Base-by-base conservation (phyloP, 2,888 invertebrate species). In the Ptilodon capucinus region DNA sequence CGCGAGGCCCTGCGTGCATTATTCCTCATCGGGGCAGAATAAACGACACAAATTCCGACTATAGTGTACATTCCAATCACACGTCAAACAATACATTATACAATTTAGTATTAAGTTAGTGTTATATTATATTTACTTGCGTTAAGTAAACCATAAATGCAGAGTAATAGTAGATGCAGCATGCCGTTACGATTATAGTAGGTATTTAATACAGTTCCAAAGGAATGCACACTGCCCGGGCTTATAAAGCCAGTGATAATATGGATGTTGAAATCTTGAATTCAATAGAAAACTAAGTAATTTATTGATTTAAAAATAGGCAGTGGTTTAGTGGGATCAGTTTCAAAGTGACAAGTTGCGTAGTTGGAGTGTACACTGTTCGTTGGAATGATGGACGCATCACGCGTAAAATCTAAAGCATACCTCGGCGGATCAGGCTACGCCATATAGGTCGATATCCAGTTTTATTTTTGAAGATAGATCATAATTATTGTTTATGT, bases 351-450 rank as follows among this genome's bases (percentile, higher is more conserved):
- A 50, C 32, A 43, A 48, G 16, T 48, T 44, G 46, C 17, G 42
- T 54, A 42, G 54, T 72, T 74, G 76, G 77, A 76, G 77, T 78
- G 79, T 79, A 76, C 75, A 76, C 75, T 77, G 61, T 54, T 54
- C 43, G 48, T 49, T 53, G 52, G 55, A 60, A 47, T 30, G 40
- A 46, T 41, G 34, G n/a, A n/a, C 18, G 39, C 60, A 53, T 60
- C 53, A 46, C 41, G 57, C 62, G 53, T 60, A 51, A 58, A 64
- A 51, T 46, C 56, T 65, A 56, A 44, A 54, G 60, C 48, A 60
- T 69, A 73, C 70, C 67, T 71, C 66, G 60, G 61, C 57, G 54
- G 63, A 67, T 63, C 49, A n/a, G n/a, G n/a, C n/a, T n/a, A n/a
- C n/a, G n/a, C n/a, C n/a, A n/a, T n/a, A n/a, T n/a, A n/a, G n/a